phyloP scores from a whole-genome alignment of 2,888 invertebrate genomes.

The Eristalinus aeneus region DNA sequence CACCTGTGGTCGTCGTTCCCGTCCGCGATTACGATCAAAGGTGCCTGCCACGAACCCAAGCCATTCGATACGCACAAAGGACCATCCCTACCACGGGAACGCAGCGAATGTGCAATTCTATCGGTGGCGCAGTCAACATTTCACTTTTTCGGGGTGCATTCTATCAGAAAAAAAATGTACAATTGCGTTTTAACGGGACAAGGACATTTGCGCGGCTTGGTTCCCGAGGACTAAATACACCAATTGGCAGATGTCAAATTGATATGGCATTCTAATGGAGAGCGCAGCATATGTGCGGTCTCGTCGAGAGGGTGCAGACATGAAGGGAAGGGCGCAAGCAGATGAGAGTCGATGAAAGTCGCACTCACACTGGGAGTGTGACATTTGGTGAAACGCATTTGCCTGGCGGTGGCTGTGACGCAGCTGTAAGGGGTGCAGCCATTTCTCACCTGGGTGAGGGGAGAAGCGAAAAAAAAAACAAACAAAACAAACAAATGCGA shows the following conservation, averaged over 20 bases:
- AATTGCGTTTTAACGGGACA: conserved; percentile 28
- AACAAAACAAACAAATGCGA: not conserved
- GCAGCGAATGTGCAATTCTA: conserved; percentile 41
- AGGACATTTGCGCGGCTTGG: conserved; percentile 51
- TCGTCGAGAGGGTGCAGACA: not conserved
- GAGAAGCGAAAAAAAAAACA: no score
- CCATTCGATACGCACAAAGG: conserved; percentile 14
- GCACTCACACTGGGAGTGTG: not conserved
- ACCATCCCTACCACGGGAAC: conserved; percentile 17
- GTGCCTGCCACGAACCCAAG: conserved; percentile 27
- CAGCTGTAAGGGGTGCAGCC: not conserved
- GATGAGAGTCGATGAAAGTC: conserved; percentile 34
- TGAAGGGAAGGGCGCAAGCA: conserved; percentile 41
- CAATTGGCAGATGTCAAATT: conserved; percentile 17
- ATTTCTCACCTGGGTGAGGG: not conserved
- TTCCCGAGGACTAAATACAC: conserved; percentile 18
- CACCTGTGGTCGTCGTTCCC: conserved; percentile 36
- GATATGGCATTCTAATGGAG: conserved; percentile 42
- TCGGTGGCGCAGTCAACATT: conserved; percentile 11
- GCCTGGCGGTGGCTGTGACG: not conserved
- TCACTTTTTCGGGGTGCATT: conserved; percentile 16
- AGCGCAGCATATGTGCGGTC: conserved; percentile 50
- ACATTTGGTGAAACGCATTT: not conserved
- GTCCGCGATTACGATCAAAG: conserved; percentile 36
- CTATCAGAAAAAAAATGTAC: conserved; percentile 13